Evolutionary conservation across 1,140 invertebrate genomes (phyloP).

Genomic region (Achatina immaculata): DNA sequence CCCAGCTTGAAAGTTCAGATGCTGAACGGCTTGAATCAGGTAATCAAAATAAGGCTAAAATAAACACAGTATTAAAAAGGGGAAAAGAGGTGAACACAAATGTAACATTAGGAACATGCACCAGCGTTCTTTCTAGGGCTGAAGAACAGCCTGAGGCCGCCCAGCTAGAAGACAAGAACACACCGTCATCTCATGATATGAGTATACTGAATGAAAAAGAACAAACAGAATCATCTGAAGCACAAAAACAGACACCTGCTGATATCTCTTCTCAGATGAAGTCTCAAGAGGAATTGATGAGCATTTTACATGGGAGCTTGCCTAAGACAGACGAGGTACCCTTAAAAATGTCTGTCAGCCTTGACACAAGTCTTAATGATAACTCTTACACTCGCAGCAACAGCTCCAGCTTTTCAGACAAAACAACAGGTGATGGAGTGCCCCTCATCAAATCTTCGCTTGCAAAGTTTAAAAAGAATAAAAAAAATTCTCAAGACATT

Average conservation of each 20-base stretch:
- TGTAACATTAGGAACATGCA: too few species aligned
- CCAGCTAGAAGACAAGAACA: background rate
- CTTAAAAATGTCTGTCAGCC: background rate
- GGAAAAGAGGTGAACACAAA: background rate
- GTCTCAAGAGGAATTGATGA: background rate
- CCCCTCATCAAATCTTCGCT: slow-evolving; percentile 2
- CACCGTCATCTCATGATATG: background rate
- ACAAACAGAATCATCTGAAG: background rate
- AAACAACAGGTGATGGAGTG: background rate
- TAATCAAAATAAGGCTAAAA: background rate
- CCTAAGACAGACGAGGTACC: background rate
- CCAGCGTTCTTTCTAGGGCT: too few species aligned
- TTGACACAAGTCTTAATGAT: background rate
- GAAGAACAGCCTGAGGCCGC: background rate
- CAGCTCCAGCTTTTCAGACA: slow-evolving; percentile 15
- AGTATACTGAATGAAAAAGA: too few species aligned
- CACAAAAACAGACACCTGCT: background rate
- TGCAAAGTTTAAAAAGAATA: background rate
- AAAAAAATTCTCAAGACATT: background rate
- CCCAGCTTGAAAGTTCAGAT: background rate
- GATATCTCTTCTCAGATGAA: background rate
- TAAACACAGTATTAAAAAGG: background rate
- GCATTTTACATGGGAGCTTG: background rate
- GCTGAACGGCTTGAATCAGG: background rate
- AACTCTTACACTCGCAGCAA: background rate